Base-by-base conservation (phyloP, 92 coral and sea anemone genomes). In the Galaxea fascicularis region DNA sequence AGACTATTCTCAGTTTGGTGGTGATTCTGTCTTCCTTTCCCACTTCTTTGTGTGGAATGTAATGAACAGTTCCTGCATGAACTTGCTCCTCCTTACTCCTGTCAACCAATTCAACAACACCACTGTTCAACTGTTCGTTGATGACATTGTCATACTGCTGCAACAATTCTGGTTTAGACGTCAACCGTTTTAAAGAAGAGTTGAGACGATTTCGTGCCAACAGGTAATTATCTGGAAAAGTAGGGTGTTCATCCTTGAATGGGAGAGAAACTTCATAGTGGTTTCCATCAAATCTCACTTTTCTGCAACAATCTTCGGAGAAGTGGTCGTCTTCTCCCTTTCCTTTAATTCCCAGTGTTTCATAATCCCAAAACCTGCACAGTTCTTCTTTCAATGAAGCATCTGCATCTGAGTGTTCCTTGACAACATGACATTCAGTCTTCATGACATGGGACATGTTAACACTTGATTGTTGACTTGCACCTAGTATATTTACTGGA, bases 151-250 rank as follows among this genome's bases (percentile, higher is more conserved):
- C 65, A 8, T n/a, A 8, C 13, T 60, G 65, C 13, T 60, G 29
- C 0, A 60, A 28, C 13, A 60, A 60, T 24, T 60, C 65, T 60
- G 65, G 65, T 28, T 60, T 60, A 0, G 65, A 20, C 65, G 7
- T 60, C 1, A 60, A n/a, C 22, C 31, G 4, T 22, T 65, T 26
- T 0, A 64, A 64, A 9, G 70, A 64, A 64, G 70, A 25, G 16
- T 4, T 11, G 4, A 64, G 75, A 24, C 73, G 73, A 20, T 56
- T 62, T 82, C 49, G 85, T 59, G 91, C 82, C 59, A 87, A 51
- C 7, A 53, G 47, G 74, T 78, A 65, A 41, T 91, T 77, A 62
- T 87, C 89, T 29, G 89, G 91, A 67, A 91, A 75, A 18, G 73
- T 39, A 13, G 70, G 70, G 44, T 65, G 70, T 0, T 65, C 41